Conservation (phyloP, 2,888 invertebrate genomes). For the Shargacucullia verbasci region DNA sequence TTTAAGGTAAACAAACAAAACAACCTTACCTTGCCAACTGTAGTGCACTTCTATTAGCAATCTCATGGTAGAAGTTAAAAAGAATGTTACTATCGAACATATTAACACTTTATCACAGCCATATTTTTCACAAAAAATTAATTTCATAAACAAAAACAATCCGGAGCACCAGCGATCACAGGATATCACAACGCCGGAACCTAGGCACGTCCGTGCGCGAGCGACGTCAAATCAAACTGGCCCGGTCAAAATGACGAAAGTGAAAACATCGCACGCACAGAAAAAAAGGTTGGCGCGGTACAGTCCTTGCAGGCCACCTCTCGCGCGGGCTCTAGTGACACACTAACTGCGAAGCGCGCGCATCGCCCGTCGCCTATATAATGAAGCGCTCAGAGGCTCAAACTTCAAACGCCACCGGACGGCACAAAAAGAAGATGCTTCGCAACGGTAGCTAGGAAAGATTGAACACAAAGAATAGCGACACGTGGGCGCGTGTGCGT, state of each 20-base stretch:
- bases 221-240: constrained; percentile 88
- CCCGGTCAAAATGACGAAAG: constrained; percentile 89
- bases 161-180: constrained; percentile 85
- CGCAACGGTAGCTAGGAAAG: constrained; percentile 86
- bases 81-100: constrained; percentile 87
- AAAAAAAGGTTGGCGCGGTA: constrained; percentile 87
- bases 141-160: constrained; percentile 80
- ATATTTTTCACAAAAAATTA: constrained; percentile 80
- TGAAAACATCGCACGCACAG: constrained; percentile 89
- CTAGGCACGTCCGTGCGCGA: constrained; percentile 87
- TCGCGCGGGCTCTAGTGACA: constrained; percentile 88
- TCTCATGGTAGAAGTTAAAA: constrained; percentile 88
- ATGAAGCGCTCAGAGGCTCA: constrained; percentile 82
- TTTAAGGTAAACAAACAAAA: constrained; percentile 81
- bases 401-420: constrained; percentile 84
- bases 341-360: constrained; percentile 86
- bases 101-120: constrained; percentile 88
- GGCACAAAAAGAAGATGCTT: constrained; percentile 87
- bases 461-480: constrained; percentile 85
- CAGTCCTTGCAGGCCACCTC: constrained; percentile 88
- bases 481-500: constrained; percentile 86
- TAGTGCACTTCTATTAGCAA: constrained; percentile 87
- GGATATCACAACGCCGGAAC: constrained; percentile 85
- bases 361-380: constrained; percentile 87
- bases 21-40: constrained; percentile 87